Conservation (phyloP, 2,113 vertebrate species). For the Xiphorhynchus elegans region DNA sequence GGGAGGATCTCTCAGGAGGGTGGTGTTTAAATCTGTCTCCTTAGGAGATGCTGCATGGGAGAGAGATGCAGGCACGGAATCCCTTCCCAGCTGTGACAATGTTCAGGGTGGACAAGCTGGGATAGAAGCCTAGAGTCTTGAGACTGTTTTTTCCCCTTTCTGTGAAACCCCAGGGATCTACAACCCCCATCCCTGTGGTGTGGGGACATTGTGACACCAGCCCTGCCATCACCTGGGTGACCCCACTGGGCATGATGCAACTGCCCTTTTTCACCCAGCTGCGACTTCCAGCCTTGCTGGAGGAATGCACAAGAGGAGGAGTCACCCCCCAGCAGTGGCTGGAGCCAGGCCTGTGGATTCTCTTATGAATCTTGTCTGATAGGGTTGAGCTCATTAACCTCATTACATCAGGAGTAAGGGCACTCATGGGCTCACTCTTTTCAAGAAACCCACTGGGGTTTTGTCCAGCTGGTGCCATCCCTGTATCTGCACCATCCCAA, state of each 20-base stretch:
- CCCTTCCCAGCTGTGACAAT: accelerated
- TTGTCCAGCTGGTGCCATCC: not conserved
- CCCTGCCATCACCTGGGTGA: not conserved
- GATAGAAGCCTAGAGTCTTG: not conserved
- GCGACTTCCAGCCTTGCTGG: accelerated
- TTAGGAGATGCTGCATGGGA: not conserved
- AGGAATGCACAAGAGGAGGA: not conserved
- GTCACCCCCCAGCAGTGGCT: accelerated
- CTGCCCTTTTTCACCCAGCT: not conserved
- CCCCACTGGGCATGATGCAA: not conserved
- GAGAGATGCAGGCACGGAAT: not conserved
- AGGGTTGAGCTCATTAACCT: not conserved
- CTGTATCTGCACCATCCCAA: not conserved
- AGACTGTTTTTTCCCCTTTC: not conserved
- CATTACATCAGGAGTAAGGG: not conserved
- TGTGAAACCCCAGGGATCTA: accelerated
- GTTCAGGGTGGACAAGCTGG: not conserved
- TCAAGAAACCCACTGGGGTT: not conserved
- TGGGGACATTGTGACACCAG: accelerated
- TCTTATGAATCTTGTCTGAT: not conserved
- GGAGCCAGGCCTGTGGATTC: not conserved
- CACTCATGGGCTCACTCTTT: not conserved
- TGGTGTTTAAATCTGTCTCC: not conserved
- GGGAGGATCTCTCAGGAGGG: not conserved
- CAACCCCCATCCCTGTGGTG: accelerated